Conservation (phyloP, 2,113 vertebrate genomes). For the Capreolus pygargus region DNA sequence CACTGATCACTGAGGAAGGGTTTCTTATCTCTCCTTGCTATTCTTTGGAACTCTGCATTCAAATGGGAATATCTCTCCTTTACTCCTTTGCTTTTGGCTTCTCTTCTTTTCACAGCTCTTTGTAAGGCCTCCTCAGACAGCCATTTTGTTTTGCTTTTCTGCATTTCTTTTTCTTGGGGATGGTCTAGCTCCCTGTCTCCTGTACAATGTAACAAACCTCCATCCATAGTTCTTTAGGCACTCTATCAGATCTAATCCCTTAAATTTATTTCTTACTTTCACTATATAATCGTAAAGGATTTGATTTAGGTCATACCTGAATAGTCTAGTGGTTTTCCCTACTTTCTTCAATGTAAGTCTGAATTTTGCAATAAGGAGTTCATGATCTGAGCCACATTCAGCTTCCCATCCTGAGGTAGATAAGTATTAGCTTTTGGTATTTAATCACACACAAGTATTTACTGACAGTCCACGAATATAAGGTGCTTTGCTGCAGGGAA, state of each 20-base stretch:
- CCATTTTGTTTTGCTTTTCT: background rate
- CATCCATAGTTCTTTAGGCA: background rate
- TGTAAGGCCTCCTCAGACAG: background rate
- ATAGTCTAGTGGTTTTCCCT: background rate
- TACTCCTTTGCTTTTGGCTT: background rate
- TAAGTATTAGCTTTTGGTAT: background rate
- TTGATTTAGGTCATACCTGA: background rate
- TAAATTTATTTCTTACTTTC: background rate
- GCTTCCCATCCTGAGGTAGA: background rate
- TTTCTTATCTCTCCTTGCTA: background rate
- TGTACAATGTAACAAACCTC: background rate
- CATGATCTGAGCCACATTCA: background rate
- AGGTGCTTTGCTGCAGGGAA: background rate
- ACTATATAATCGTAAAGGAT: background rate
- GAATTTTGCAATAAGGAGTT: background rate
- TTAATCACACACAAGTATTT: background rate
- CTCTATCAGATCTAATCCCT: background rate
- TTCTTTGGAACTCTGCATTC: background rate
- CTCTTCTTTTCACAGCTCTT: background rate
- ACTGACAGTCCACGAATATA: background rate
- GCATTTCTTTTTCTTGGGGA: background rate
- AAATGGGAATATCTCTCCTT: background rate
- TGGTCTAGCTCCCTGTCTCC: background rate
- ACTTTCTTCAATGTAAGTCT: background rate
- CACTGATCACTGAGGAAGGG: background rate